These are phyloP conservation scores for Carassius auratus DNA, from an alignment of 2,113 vertebrate genomes.

Conservation along the genomic window DNA sequence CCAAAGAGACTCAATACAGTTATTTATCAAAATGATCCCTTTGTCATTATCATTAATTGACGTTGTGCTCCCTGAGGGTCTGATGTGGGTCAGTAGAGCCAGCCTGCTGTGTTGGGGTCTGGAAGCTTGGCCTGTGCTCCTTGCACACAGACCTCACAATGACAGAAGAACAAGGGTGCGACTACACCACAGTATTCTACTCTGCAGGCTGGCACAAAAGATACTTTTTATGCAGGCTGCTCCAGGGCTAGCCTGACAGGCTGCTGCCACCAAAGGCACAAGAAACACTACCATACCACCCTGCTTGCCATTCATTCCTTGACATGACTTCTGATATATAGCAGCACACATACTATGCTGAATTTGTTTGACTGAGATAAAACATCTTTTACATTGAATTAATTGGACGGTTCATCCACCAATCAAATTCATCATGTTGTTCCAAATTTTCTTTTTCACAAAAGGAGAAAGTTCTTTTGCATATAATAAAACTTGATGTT, in stretches of 20 bases:
- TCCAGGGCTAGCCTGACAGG: constrained; percentile 12
- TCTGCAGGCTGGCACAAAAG: constrained; percentile 49
- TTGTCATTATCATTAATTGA: constrained; percentile 17
- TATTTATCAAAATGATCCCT: neutral
- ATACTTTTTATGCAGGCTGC: constrained; percentile 47
- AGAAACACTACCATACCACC: constrained; percentile 41
- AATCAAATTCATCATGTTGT: too few species aligned
- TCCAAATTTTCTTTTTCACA: too few species aligned
- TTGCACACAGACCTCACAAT: constrained; percentile 54
- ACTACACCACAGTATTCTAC: constrained; percentile 38
- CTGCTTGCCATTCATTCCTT: neutral
- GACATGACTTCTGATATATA: neutral
- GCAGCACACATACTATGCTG: too few species aligned
- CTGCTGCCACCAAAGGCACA: constrained; percentile 32
- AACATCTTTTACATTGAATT: neutral
- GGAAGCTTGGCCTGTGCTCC: constrained; percentile 1
- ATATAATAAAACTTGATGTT: neutral
- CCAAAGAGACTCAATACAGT: too few species aligned
- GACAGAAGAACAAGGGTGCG: constrained; percentile 58
- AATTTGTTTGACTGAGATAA: neutral
- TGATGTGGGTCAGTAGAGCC: constrained; percentile 37
- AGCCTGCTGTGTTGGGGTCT: constrained; percentile 26
- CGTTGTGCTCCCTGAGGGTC: neutral
- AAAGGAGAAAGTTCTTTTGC: neutral
- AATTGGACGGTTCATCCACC: neutral